Conservation (phyloP, 2,888 invertebrate species). For the Plebejus melissa region DNA sequence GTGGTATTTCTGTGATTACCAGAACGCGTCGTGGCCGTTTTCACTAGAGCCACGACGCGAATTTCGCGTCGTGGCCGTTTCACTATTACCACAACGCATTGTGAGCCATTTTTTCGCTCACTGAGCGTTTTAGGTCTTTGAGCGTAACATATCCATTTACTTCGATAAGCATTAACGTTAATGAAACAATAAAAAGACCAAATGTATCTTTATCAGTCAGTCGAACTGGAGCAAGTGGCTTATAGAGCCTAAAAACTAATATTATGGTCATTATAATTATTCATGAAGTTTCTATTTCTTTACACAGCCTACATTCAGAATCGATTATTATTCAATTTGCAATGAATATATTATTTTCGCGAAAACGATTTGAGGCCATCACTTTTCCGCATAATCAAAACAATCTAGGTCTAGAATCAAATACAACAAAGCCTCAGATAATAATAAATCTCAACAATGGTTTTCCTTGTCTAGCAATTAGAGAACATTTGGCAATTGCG, state of each 20-base stretch:
- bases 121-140: too few relatives aligned
- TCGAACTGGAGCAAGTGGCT: neutral
- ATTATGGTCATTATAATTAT: neutral
- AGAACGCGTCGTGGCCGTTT: too few relatives aligned
- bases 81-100: too few relatives aligned
- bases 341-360: neutral
- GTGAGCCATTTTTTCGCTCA: too few relatives aligned
- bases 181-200: too few relatives aligned
- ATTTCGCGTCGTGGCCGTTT: too few relatives aligned
- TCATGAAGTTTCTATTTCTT: neutral
- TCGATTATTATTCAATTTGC: neutral
- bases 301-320: neutral
- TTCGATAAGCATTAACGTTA: too few relatives aligned
- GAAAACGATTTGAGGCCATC: neutral
- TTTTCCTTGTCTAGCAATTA: neutral
- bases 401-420: neutral
- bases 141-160: too few relatives aligned
- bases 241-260: neutral
- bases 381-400: neutral
- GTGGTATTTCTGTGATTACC: too few relatives aligned
- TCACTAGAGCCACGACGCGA: too few relatives aligned
- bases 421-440: neutral
- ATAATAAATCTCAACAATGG: neutral
- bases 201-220: too few relatives aligned
- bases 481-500: conserved; percentile 1